These are phyloP conservation scores for Neodontobutis hainanensis DNA, from an alignment of 2,113 vertebrate species.

Conservation along the genomic window DNA sequence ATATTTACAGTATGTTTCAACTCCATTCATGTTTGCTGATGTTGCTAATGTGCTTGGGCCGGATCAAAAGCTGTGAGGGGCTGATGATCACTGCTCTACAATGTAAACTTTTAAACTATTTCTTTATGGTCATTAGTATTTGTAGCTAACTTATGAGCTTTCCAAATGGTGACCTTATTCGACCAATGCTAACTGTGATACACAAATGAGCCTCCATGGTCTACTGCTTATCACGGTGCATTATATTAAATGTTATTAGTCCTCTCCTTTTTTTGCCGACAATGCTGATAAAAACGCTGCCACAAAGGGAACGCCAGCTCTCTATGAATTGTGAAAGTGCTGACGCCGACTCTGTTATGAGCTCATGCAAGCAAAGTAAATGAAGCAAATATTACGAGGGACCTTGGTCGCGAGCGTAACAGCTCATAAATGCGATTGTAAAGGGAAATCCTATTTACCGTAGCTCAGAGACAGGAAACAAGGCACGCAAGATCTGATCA, in stretches of 20 bases:
- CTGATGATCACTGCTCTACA: no score
- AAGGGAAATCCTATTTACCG: constrained; percentile 50
- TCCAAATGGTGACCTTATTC: no score
- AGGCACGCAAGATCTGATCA: constrained; percentile 45
- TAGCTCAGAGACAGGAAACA: constrained; percentile 49
- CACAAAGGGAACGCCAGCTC: not conserved
- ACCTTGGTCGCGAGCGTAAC: constrained; percentile 12
- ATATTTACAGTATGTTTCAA: no score
- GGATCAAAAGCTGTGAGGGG: no score
- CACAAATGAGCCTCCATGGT: no score
- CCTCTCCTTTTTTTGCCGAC: not conserved
- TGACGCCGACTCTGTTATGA: constrained; percentile 24
- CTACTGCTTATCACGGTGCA: no score
- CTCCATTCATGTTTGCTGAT: no score
- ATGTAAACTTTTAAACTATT: no score
- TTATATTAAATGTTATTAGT: not conserved
- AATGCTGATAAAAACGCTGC: not conserved
- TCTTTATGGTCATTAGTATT: no score
- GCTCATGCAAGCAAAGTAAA: constrained; percentile 45
- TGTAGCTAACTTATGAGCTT: no score
- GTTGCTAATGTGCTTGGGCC: no score
- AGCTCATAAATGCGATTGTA: constrained; percentile 47
- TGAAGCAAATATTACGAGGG: constrained; percentile 45
- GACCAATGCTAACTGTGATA: no score
- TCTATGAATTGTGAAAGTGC: constrained; percentile 16